These are phyloP conservation scores for Actinostola sp. DNA, from an alignment of 92 coral and sea anemone genomes.

Conservation along the genomic window DNA sequence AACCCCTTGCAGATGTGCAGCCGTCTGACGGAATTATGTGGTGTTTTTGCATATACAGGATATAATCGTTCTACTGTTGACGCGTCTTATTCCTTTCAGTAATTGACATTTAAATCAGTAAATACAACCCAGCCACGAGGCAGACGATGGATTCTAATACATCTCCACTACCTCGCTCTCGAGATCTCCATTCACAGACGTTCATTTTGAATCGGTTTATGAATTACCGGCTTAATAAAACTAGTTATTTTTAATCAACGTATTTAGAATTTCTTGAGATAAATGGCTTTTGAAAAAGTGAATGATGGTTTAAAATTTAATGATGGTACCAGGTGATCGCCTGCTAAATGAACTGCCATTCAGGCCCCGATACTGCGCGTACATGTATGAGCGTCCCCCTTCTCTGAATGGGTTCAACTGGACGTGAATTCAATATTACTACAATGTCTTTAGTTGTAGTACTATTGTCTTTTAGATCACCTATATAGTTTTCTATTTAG, in stretches of 20 bases:
- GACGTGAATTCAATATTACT: not conserved
- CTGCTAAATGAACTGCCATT: constrained; percentile 48
- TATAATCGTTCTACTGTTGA: constrained; percentile 20
- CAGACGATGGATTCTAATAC: not conserved
- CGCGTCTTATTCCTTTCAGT: constrained; percentile 24
- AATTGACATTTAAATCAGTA: constrained; percentile 19
- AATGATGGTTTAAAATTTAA: constrained; percentile 36
- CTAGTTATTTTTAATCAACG: constrained; percentile 34
- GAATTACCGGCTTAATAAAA: constrained; percentile 22
- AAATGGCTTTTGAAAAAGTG: constrained; percentile 54
- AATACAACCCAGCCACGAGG: not conserved
- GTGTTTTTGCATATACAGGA: constrained; percentile 25
- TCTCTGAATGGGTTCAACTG: constrained; percentile 18
- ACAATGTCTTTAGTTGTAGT: not conserved
- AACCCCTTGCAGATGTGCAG: constrained; percentile 1
- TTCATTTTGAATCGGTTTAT: constrained; percentile 4
- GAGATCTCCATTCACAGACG: constrained; percentile 1
- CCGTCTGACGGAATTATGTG: constrained; percentile 11
- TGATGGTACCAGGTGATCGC: constrained; percentile 39
- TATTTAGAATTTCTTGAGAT: constrained; percentile 37
- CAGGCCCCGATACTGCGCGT: constrained; percentile 4
- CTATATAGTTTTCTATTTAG: not conserved
- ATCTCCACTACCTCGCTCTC: not conserved
- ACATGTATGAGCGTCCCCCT: constrained; percentile 20
- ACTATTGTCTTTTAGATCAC: not conserved